Conservation (phyloP, 2,797 vertebrate species). For the Cyclura pinguis region DNA sequence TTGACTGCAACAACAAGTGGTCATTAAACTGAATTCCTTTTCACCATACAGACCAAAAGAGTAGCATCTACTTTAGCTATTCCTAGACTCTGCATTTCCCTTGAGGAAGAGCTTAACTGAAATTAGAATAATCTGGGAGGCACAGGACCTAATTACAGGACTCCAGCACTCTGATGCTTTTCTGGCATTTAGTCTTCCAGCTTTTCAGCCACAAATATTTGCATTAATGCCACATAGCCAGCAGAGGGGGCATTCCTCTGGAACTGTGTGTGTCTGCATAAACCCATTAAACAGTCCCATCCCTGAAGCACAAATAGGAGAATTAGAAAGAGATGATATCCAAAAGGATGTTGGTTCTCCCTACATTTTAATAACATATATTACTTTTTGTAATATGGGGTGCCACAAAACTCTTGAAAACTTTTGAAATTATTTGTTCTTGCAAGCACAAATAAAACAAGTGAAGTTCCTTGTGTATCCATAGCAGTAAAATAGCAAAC, state of each 20-base stretch:
- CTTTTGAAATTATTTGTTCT: too few species aligned
- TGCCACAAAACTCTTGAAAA: background rate
- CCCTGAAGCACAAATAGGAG: background rate
- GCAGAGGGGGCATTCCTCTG: background rate
- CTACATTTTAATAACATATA: background rate
- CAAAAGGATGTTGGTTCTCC: background rate
- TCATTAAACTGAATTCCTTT: slow-evolving; percentile 11
- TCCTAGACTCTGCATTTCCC: slow-evolving; percentile 17
- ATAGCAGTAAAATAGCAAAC: too few species aligned
- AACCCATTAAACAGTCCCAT: background rate
- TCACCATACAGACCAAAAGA: background rate
- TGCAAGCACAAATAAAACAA: too few species aligned
- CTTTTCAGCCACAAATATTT: slow-evolving; percentile 2
- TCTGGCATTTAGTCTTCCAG: background rate
- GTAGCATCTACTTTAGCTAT: slow-evolving; percentile 11
- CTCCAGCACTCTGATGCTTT: background rate
- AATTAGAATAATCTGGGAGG: background rate
- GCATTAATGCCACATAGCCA: background rate
- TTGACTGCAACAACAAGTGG: background rate
- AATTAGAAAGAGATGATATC: background rate
- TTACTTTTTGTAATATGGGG: background rate
- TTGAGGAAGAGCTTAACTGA: background rate
- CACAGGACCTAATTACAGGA: slow-evolving; percentile 36
- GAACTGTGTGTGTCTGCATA: background rate
- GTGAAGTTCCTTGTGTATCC: too few species aligned